phyloP scores from a whole-genome alignment of 1,140 invertebrate species.

The Bombus difficillimus region DNA sequence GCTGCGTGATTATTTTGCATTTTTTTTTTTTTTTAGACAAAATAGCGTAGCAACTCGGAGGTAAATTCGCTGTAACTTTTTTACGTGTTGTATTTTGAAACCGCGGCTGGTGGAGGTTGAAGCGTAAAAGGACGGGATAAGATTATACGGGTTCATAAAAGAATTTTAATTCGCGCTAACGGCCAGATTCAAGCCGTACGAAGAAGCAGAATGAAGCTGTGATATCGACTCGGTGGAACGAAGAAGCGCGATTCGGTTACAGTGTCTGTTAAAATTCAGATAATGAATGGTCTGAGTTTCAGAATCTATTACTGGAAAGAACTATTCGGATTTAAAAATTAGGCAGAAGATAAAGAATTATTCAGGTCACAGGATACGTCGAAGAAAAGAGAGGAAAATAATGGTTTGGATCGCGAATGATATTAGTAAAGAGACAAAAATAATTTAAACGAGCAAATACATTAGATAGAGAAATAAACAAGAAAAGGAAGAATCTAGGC shows the following conservation, averaged over 20 bases:
- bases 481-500: too few species aligned
- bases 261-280: too few species aligned
- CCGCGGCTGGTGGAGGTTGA: neutral
- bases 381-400: too few species aligned
- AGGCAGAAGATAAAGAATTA: neutral
- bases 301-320: too few species aligned
- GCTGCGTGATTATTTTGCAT: neutral
- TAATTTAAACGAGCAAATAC: too few species aligned
- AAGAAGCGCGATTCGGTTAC: neutral
- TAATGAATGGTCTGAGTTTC: neutral
- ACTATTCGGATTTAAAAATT: neutral
- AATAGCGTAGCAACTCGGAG: too few species aligned
- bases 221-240: neutral
- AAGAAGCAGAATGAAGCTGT: neutral
- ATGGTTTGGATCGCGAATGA: too few species aligned
- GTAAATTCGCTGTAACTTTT: slow-evolving; percentile 34
- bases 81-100: slow-evolving; percentile 16
- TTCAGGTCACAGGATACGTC: neutral
- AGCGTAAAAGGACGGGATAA: neutral
- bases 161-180: slow-evolving; percentile 35
- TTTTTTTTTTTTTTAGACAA: neutral
- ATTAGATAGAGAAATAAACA: too few species aligned
- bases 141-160: slow-evolving; percentile 27
- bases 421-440: too few species aligned
- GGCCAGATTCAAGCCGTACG: neutral